Base-by-base conservation (phyloP, 2,797 vertebrate species). In the Chiroxiphia lanceolata region DNA sequence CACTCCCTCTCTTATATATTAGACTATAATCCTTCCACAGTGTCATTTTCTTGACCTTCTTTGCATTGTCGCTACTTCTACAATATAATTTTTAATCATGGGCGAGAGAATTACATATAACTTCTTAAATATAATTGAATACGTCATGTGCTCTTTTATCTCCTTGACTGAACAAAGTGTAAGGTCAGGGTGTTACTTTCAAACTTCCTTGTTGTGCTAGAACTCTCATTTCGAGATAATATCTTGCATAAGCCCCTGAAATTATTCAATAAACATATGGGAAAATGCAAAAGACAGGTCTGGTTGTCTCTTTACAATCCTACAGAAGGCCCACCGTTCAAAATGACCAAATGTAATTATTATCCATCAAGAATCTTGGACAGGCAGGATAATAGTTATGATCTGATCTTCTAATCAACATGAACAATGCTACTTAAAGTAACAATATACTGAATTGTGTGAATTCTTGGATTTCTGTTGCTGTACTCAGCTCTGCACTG, bases 11-110 rank as follows among this genome's bases (percentile, higher is more conserved):
- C 59, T 88, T 70, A 34, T 40, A 38, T 64, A 11, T 70, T 83
- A 74, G 60, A 33, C 64, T 90, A 48, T 87, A 93, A 94, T 93
- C 87, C 81, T 91, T 87, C 68, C 53, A 47, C 14, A 40, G 51
- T 74, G 59, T 95, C 80, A 91, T 90, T 92, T 95, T 88, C 42
- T 94, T 96, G 87, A 70, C 59, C 45, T 89, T 89, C 44, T 87
- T 77, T 69, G 54, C 82, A 74, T 89, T 84, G 75, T 65, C 51
- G 94, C 56, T 57, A 27, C 56, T 92, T 97, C 84, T 90, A 76
- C 53, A 84, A 4, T 71, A 84, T 64, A 3, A 74, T 75, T 89
- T 90, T 93, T 79, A 91, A 83, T 83, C 78, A 48, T 0, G 11
- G 77, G 51, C 38, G 91, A 83, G 48, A 87, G 79, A 90, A 75